A percentile compares a stretch with the other conserved stretches of the same genome.
phyloP scores from a whole-genome alignment of 2,888 invertebrate genomes.

The Cecidostiba fungosa region DNA sequence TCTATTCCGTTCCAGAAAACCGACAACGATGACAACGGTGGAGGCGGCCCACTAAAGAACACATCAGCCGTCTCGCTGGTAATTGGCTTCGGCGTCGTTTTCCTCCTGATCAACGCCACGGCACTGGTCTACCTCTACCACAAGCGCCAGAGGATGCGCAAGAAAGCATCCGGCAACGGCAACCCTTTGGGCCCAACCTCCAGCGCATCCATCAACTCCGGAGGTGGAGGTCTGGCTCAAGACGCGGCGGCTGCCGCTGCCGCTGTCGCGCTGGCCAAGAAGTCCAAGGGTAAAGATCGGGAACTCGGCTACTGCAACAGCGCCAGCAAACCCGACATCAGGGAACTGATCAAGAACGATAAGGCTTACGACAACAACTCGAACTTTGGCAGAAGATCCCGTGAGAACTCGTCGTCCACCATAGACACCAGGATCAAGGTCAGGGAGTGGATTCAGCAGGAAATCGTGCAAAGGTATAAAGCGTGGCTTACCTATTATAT shows the following conservation, averaged over 20 bases:
- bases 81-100: slow-evolving; percentile 84
- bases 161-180: slow-evolving; percentile 41
- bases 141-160: slow-evolving; percentile 82
- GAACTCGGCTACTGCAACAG: slow-evolving; percentile 81
- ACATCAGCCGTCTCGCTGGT: slow-evolving; percentile 79
- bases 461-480: slow-evolving; percentile 85
- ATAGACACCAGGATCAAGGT: slow-evolving; percentile 94
- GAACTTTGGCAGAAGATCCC: slow-evolving; percentile 83
- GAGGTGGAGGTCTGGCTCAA: background rate
- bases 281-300: slow-evolving; percentile 76
- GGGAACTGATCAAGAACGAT: slow-evolving; percentile 78
- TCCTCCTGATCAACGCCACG: slow-evolving; percentile 88
- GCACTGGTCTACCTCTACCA: slow-evolving; percentile 86
- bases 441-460: slow-evolving; percentile 92
- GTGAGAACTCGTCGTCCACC: slow-evolving; percentile 90
- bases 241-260: slow-evolving; percentile 4
- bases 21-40: slow-evolving; percentile 43
- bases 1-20: slow-evolving; percentile 15
- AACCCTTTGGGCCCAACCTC: no score
- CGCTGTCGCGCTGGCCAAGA: slow-evolving; percentile 61
- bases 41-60: slow-evolving; percentile 76
- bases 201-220: background rate
- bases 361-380: slow-evolving; percentile 79
- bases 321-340: slow-evolving; percentile 78
- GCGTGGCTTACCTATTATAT: background rate